Evolutionary conservation across 1,140 invertebrate species (phyloP).

Genomic region (Episyrphus balteatus): DNA sequence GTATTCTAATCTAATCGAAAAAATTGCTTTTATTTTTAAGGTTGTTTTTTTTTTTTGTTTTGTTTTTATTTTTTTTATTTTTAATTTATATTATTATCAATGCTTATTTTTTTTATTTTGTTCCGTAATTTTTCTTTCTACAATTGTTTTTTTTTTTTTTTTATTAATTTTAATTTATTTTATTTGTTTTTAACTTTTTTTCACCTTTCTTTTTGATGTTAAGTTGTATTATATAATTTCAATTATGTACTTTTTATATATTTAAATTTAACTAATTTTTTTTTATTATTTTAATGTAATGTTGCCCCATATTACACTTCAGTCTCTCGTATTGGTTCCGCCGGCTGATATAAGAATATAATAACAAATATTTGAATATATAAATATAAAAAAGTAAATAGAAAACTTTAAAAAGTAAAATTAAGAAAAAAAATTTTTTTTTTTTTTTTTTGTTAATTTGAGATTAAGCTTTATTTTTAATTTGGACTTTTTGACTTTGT

Average conservation of each 20-base stretch:
- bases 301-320: conserved; percentile 39
- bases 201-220: conserved; percentile 1
- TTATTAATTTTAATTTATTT: background rate
- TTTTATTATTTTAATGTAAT: conserved; percentile 30
- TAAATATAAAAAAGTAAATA: conserved; percentile 4
- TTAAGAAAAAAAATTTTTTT: background rate
- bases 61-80: conserved; percentile 1
- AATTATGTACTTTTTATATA: conserved; percentile 47
- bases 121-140: background rate
- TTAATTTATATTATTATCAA: background rate
- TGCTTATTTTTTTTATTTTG: conserved; percentile 2
- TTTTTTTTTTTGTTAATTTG: too few relatives aligned
- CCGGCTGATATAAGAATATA: conserved; percentile 47
- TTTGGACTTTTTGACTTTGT: too few relatives aligned
- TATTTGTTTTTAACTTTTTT: conserved; percentile 16
- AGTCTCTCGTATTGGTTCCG: conserved; percentile 62
- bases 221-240: background rate
- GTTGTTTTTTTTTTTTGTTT: conserved; percentile 1
- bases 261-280: conserved; percentile 44
- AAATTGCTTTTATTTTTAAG: background rate
- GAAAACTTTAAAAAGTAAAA: conserved; percentile 2
- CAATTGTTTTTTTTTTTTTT: background rate
- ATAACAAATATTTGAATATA: conserved; percentile 36
- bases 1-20: too few relatives aligned
- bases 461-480: too few relatives aligned